Conservation (phyloP, 2,113 vertebrate species). For the Notarius quadriscutis region DNA sequence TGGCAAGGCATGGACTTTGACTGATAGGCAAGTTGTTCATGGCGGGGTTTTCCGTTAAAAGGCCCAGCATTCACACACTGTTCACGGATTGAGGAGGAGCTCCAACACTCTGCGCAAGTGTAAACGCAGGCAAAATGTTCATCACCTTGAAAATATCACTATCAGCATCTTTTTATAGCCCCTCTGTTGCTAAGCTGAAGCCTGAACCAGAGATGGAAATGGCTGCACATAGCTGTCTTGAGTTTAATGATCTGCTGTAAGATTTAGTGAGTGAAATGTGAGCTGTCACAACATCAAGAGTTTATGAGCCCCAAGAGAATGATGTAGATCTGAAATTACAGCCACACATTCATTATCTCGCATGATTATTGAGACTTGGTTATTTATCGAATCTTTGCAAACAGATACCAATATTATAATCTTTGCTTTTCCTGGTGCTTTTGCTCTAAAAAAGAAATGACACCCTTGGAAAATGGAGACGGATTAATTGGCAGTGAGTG, state of each 20-base stretch:
- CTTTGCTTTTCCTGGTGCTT: neutral
- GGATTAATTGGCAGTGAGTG: neutral
- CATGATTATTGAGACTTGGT: neutral
- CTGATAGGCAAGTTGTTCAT: neutral
- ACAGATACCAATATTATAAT: neutral
- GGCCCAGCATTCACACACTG: neutral
- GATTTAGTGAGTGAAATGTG: neutral
- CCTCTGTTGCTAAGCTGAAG: slow-evolving; percentile 4
- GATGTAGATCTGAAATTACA: neutral
- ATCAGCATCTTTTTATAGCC: slow-evolving; percentile 13
- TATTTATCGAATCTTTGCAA: neutral
- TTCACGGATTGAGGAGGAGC: too few relatives aligned
- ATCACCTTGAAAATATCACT: neutral
- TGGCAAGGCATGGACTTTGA: too few relatives aligned
- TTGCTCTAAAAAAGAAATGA: neutral
- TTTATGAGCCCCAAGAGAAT: neutral
- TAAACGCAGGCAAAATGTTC: neutral
- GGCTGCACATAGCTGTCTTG: neutral
- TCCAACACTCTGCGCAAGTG: neutral
- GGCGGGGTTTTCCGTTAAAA: neutral
- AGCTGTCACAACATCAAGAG: neutral
- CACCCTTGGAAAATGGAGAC: neutral
- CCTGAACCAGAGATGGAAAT: neutral
- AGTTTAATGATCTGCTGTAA: neutral
- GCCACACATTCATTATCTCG: neutral